phyloP scores from a whole-genome alignment of 92 coral and sea anemone species.

The Muricea muricata region DNA sequence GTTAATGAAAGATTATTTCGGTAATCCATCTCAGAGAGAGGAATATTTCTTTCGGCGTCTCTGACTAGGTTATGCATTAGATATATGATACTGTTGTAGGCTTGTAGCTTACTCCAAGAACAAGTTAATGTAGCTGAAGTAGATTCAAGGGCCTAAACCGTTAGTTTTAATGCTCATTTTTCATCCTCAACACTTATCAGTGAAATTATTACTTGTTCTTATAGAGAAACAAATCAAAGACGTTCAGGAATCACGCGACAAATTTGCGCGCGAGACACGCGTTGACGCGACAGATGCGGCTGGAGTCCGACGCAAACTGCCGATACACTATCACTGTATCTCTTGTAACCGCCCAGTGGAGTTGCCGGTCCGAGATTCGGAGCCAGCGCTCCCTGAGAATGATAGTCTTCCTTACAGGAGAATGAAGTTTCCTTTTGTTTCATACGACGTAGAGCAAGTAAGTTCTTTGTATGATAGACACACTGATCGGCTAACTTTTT shows the following conservation, averaged over 20 bases:
- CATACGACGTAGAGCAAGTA: constrained; percentile 95
- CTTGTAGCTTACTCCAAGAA: no score
- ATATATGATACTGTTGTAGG: no score
- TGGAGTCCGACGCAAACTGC: constrained; percentile 82
- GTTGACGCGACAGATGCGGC: constrained; percentile 91
- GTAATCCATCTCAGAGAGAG: constrained; percentile 53
- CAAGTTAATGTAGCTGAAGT: no score
- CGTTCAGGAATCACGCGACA: constrained; percentile 87
- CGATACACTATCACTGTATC: constrained; percentile 86
- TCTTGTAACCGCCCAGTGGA: constrained; percentile 95
- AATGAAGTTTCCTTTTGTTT: constrained; percentile 83
- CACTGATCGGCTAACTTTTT: no score
- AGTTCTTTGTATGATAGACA: no score
- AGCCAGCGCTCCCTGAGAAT: constrained; percentile 75
- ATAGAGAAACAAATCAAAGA: constrained; percentile 89
- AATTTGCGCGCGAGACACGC: constrained; percentile 92
- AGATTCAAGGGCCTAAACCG: no score
- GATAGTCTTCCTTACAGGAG: constrained; percentile 76
- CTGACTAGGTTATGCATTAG: no score
- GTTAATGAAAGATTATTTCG: constrained; percentile 83
- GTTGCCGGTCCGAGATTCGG: constrained; percentile 64
- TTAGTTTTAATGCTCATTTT: no score
- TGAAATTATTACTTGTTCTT: background rate
- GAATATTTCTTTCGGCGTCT: no score
- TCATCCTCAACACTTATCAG: background rate